Conservation (phyloP, 2,888 invertebrate genomes). For the Dascillus cervinus region DNA sequence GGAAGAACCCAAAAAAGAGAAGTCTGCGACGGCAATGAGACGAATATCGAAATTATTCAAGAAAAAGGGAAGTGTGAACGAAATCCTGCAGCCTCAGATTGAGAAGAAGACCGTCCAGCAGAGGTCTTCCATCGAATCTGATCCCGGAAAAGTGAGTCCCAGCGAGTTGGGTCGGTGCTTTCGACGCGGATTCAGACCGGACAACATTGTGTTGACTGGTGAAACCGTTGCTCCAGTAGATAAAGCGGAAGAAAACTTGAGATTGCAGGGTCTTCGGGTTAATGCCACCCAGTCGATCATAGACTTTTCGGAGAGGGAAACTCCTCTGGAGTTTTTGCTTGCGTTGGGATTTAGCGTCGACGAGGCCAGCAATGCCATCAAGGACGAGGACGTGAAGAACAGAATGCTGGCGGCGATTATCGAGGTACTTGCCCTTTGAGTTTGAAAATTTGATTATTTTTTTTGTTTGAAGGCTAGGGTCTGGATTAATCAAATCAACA, state of each 20-base stretch:
- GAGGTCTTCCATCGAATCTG: slow-evolving; percentile 1
- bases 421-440: too few relatives aligned
- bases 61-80: background rate
- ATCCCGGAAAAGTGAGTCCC: slow-evolving; percentile 15
- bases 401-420: slow-evolving; percentile 26
- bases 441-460: background rate
- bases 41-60: background rate
- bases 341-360: slow-evolving; percentile 30
- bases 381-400: slow-evolving; percentile 28
- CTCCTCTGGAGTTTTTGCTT: slow-evolving; percentile 26
- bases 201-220: slow-evolving; percentile 24
- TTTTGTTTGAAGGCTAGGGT: slow-evolving; percentile 20
- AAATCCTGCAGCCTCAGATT: background rate
- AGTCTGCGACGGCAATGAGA: background rate
- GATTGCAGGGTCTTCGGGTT: background rate
- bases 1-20: background rate
- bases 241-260: background rate
- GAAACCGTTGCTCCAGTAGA: slow-evolving; percentile 10
- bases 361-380: slow-evolving; percentile 28
- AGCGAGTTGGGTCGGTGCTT: slow-evolving; percentile 27
- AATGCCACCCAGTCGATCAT: slow-evolving; percentile 21
- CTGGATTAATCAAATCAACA: slow-evolving; percentile 28
- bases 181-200: slow-evolving; percentile 26
- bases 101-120: background rate
- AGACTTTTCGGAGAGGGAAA: slow-evolving; percentile 28